A percentile compares a stretch with the other conserved stretches of the same genome.
Evolutionary conservation across 1,140 invertebrate species (phyloP).

Genomic region (Pseudomyrmex sp.): DNA sequence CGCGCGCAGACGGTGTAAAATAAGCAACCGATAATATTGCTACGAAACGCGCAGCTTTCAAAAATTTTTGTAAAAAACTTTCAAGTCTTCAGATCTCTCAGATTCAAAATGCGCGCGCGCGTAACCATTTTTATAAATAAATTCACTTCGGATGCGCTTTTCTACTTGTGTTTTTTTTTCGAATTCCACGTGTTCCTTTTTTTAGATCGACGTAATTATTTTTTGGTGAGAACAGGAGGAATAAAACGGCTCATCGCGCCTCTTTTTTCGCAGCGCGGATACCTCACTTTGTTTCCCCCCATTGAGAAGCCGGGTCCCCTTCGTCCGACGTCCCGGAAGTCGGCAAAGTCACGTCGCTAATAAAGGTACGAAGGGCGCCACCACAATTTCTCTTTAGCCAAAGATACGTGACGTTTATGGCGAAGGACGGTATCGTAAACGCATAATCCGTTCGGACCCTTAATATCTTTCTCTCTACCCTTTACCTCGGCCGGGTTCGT

Average conservation of each 20-base stretch:
- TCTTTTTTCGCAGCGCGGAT: background rate
- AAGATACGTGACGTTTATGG: slow-evolving; percentile 81
- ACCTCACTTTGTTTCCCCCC: background rate
- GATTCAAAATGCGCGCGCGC: too few species aligned
- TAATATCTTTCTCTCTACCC: slow-evolving; percentile 68
- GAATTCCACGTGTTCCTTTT: slow-evolving; percentile 19
- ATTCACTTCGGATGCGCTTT: slow-evolving; percentile 3
- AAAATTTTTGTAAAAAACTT: background rate
- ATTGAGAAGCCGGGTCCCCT: background rate
- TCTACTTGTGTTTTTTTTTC: background rate
- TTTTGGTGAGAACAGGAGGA: background rate
- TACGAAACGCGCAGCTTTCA: slow-evolving; percentile 6
- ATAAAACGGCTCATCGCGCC: slow-evolving; percentile 11
- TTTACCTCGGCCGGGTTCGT: slow-evolving; percentile 12
- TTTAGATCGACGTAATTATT: slow-evolving; percentile 55
- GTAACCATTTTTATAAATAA: too few species aligned
- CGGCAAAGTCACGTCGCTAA: slow-evolving; percentile 72
- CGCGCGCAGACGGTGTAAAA: background rate
- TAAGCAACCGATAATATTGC: slow-evolving; percentile 7
- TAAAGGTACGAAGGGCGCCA: slow-evolving; percentile 68
- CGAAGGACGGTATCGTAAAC: slow-evolving; percentile 77
- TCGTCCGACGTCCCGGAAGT: slow-evolving; percentile 66
- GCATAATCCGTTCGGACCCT: slow-evolving; percentile 65
- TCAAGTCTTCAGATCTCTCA: too few species aligned
- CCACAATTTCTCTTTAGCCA: slow-evolving; percentile 72